phyloP scores from a whole-genome alignment of 2,113 vertebrate genomes.

The Cyanoderma ruficeps region DNA sequence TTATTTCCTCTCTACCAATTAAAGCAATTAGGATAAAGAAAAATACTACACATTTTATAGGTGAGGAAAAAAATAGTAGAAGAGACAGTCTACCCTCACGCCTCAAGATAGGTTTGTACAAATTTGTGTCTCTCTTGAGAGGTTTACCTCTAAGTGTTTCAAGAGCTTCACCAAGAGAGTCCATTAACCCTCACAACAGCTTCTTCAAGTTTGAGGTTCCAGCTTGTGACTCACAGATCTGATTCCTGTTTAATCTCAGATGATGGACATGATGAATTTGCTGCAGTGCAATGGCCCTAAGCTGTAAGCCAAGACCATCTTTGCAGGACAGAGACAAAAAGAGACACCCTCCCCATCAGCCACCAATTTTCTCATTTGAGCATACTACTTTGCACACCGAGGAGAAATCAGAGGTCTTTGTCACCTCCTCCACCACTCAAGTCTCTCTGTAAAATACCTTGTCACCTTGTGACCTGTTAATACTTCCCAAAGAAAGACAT shows the following conservation, averaged over 20 bases:
- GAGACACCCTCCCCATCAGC: background rate
- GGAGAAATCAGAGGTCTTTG: background rate
- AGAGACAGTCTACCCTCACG: background rate
- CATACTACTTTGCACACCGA: background rate
- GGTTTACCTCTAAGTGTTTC: background rate
- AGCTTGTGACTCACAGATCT: background rate
- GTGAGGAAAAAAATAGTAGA: background rate
- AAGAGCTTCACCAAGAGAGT: background rate
- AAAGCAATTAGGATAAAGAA: background rate
- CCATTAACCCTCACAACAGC: background rate
- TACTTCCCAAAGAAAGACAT: background rate
- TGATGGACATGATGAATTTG: background rate
- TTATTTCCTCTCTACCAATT: background rate
- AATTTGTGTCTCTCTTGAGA: background rate
- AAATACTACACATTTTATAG: background rate
- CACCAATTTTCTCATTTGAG: background rate
- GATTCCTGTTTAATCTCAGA: background rate
- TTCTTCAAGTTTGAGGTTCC: background rate
- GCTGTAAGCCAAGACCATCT: background rate
- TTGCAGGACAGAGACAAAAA: background rate
- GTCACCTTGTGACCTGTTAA: background rate
- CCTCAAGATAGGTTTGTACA: background rate
- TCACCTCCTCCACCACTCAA: background rate
- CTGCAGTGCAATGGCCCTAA: background rate
- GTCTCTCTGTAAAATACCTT: background rate